Evolutionary conservation across 2,797 vertebrate genomes (phyloP).

Genomic region (Sciurus carolinensis): DNA sequence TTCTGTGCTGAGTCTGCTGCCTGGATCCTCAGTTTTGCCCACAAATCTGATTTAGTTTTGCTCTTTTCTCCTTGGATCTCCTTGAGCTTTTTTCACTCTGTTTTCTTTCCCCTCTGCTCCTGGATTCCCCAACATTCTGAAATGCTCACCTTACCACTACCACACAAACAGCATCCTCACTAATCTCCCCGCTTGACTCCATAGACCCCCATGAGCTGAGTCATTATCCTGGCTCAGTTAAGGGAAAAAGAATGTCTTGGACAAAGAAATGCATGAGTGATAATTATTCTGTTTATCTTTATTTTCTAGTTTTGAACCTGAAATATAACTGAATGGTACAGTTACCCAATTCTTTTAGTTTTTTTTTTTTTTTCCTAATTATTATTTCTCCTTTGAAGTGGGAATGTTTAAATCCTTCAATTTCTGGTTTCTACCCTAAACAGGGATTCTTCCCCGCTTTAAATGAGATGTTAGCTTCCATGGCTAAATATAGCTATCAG

Average conservation of each 20-base stretch:
- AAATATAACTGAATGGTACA: not conserved
- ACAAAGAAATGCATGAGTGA: slow-evolving; percentile 27
- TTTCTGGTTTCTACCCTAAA: slow-evolving; percentile 59
- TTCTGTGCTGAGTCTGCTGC: not conserved
- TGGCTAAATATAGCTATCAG: slow-evolving; percentile 65
- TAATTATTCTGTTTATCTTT: slow-evolving; percentile 17
- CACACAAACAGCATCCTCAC: not conserved
- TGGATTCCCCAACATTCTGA: not conserved
- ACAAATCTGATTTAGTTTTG: not conserved
- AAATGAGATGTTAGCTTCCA: not conserved
- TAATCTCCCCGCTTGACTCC: not conserved
- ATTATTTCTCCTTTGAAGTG: slow-evolving; percentile 48
- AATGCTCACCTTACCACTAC: not conserved
- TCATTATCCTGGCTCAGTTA: not conserved
- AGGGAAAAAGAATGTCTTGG: not conserved
- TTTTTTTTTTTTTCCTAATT: not conserved
- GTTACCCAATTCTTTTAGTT: not conserved
- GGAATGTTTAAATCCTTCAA: not conserved
- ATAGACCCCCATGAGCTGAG: not conserved
- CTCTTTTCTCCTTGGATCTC: not conserved
- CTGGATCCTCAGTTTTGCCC: accelerated
- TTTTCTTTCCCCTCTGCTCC: not conserved
- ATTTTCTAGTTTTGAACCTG: not conserved
- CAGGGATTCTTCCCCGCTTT: not conserved
- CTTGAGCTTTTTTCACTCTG: not conserved